Conservation (phyloP, 2,797 vertebrate species). For the Smutsia gigantea region DNA sequence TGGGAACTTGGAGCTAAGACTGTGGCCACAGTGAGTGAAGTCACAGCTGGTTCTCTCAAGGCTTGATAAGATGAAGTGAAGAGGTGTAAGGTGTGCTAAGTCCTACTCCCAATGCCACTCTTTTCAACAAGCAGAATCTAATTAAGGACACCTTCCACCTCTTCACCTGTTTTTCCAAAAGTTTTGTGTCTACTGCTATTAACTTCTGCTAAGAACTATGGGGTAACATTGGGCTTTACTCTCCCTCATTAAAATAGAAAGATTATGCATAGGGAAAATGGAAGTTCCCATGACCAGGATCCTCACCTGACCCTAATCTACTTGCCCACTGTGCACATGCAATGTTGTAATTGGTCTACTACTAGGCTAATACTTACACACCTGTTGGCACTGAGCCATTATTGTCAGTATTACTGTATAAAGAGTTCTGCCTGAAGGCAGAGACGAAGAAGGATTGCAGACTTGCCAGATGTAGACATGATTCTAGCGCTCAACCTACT, state of each 20-base stretch:
- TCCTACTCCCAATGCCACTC: background rate
- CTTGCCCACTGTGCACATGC: too few relatives aligned
- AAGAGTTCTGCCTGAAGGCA: too few relatives aligned
- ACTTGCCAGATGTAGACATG: too few relatives aligned
- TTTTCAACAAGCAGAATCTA: background rate
- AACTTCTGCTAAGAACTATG: background rate
- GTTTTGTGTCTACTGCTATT: background rate
- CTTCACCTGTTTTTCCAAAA: constrained; percentile 23
- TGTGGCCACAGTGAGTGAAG: background rate
- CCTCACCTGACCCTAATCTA: too few relatives aligned
- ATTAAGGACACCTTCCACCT: constrained; percentile 11
- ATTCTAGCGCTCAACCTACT: too few relatives aligned
- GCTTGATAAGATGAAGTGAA: background rate
- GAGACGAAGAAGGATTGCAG: too few relatives aligned
- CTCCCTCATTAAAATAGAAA: background rate
- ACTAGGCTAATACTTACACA: too few relatives aligned
- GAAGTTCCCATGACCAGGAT: background rate
- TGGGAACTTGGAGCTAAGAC: background rate
- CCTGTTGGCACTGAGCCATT: too few relatives aligned
- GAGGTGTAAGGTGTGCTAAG: accelerated
- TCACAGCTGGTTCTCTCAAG: background rate
- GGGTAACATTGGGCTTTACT: background rate
- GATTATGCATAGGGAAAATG: too few relatives aligned
- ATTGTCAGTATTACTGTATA: too few relatives aligned
- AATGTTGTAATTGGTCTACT: too few relatives aligned